Evolutionary conservation across 1,140 invertebrate species (phyloP).

Genomic region (Pectinophora gossypiella): DNA sequence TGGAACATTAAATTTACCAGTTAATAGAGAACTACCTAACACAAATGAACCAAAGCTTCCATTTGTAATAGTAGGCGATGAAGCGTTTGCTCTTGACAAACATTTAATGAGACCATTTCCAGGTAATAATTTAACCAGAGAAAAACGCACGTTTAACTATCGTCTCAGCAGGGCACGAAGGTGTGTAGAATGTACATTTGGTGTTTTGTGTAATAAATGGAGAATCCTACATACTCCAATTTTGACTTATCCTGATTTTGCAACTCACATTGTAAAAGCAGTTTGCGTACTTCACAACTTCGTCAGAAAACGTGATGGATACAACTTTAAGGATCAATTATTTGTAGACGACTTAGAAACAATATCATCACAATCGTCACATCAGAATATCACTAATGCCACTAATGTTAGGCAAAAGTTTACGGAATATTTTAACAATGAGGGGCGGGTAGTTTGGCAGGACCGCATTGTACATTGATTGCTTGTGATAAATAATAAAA

Average conservation of each 20-base stretch:
- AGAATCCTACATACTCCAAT: slow-evolving; percentile 33
- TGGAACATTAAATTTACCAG: slow-evolving; percentile 19
- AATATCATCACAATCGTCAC: neutral
- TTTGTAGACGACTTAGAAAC: neutral
- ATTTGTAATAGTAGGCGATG: slow-evolving; percentile 32
- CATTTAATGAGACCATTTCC: slow-evolving; percentile 19
- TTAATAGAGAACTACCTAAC: slow-evolving; percentile 11
- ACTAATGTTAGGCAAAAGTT: slow-evolving; percentile 1
- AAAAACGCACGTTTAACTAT: slow-evolving; percentile 37
- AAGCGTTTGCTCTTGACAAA: slow-evolving; percentile 27
- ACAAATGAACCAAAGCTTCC: slow-evolving; percentile 9
- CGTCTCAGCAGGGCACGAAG: slow-evolving; percentile 24
- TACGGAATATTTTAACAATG: slow-evolving; percentile 7
- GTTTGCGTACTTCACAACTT: slow-evolving; percentile 8
- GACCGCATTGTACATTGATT: slow-evolving; percentile 1
- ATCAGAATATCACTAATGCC: neutral
- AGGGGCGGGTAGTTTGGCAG: slow-evolving; percentile 3
- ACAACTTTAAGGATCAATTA: neutral
- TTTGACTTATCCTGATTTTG: neutral
- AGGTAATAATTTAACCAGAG: slow-evolving; percentile 18
- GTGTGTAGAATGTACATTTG: slow-evolving; percentile 38
- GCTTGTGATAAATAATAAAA: neutral
- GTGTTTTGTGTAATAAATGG: slow-evolving; percentile 42
- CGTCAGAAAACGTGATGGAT: slow-evolving; percentile 1
- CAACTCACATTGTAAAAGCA: slow-evolving; percentile 6